Evolutionary conservation across 2,797 vertebrate genomes (phyloP).

Genomic region (Microctenopoma lineatum): DNA sequence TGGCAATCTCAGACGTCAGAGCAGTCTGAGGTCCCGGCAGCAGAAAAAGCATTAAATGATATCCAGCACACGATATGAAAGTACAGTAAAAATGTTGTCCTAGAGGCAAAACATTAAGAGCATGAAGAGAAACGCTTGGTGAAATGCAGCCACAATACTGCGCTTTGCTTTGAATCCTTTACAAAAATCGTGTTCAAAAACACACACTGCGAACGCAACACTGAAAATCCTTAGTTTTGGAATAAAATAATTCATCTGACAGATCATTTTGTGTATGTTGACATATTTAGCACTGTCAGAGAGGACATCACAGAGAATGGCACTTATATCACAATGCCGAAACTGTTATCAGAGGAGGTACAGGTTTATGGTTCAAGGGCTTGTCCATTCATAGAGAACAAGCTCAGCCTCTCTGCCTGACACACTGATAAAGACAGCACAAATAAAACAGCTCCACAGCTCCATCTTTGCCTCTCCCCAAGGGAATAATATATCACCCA

Average conservation of each 20-base stretch:
- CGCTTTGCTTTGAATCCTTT: constrained; percentile 56
- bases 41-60: constrained; percentile 48
- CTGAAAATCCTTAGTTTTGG: constrained; percentile 70
- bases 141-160: constrained; percentile 50
- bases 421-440: constrained; percentile 84
- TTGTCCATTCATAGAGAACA: constrained; percentile 83
- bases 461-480: constrained; percentile 81
- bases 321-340: constrained; percentile 81
- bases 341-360: constrained; percentile 84
- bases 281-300: constrained; percentile 81
- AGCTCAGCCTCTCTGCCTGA: constrained; percentile 83
- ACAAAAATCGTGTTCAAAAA: constrained; percentile 50
- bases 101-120: constrained; percentile 47
- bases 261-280: constrained; percentile 74
- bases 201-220: constrained; percentile 23
- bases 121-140: constrained; percentile 48
- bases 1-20: constrained; percentile 78
- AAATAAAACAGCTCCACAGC: constrained; percentile 81
- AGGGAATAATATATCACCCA: constrained; percentile 82
- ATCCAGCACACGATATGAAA: constrained; percentile 24
- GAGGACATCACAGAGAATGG: constrained; percentile 74
- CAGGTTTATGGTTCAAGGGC: constrained; percentile 86
- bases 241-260: constrained; percentile 77
- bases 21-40: constrained; percentile 54
- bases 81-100: constrained; percentile 43